Conservation (phyloP, 2,888 invertebrate species). For the Eristalis arbustorum region DNA sequence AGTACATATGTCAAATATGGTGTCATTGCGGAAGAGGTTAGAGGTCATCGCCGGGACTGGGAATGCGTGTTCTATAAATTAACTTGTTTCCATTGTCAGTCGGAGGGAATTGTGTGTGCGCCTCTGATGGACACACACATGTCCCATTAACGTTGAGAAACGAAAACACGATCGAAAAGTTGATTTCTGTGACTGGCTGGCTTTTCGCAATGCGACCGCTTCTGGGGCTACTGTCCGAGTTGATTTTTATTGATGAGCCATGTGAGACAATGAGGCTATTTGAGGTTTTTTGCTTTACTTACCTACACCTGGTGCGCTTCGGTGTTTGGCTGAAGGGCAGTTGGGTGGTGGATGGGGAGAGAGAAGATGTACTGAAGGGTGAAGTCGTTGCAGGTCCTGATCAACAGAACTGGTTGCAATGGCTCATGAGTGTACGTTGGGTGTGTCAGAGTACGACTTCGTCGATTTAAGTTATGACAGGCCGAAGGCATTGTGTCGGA, state of each 20-base stretch:
- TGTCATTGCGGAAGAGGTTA: conserved; percentile 66
- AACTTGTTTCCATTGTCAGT: conserved; percentile 62
- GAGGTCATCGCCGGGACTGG: conserved; percentile 54
- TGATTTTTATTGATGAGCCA: background rate
- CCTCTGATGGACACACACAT: conserved; percentile 43
- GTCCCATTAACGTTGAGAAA: conserved; percentile 50
- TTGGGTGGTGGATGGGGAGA: background rate
- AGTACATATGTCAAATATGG: conserved; percentile 67
- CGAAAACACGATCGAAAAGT: conserved; percentile 22
- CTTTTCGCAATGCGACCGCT: background rate
- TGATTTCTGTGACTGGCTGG: background rate
- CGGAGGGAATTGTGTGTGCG: conserved; percentile 3
- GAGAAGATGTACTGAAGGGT: background rate
- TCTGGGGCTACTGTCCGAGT: background rate
- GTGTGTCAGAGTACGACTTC: no score
- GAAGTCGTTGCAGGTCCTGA: background rate
- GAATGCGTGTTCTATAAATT: conserved; percentile 55
- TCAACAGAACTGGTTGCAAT: no score
- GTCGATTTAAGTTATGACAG: no score
- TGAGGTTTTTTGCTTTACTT: background rate
- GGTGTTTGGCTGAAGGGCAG: background rate
- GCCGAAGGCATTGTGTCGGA: no score
- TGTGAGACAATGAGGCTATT: background rate
- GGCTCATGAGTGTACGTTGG: no score
- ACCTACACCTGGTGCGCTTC: background rate